Conservation (phyloP, 2,888 invertebrate species). For the Belgica antarctica region DNA sequence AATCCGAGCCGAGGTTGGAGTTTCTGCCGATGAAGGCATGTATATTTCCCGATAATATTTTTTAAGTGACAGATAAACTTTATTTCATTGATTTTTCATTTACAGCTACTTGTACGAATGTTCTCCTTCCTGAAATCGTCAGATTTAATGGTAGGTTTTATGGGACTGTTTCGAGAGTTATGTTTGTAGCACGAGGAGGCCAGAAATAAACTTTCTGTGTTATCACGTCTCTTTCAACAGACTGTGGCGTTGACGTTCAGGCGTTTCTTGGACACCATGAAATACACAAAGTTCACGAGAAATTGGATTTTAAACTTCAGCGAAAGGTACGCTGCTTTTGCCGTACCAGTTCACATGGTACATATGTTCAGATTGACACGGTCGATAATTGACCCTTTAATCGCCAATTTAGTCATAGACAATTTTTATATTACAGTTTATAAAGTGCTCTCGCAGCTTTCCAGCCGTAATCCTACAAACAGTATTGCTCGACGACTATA, state of each 20-base stretch:
- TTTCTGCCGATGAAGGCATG: conserved; percentile 38
- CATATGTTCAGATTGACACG: no score
- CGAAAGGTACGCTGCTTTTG: conserved; percentile 19
- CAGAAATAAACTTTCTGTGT: no score
- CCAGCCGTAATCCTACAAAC: conserved; percentile 21
- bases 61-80: conserved; percentile 4
- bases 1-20: not conserved
- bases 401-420: no score
- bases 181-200: not conserved
- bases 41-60: no score
- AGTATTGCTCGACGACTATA: not conserved
- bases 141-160: conserved; percentile 24
- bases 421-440: no score
- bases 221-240: not conserved
- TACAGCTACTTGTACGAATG: conserved; percentile 24
- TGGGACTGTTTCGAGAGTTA: no score
- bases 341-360: conserved; percentile 20
- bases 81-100: not conserved
- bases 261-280: conserved; percentile 6
- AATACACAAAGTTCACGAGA: conserved; percentile 3
- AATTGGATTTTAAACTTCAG: conserved; percentile 21
- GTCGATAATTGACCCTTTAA: no score
- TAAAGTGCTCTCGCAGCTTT: no score
- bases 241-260: conserved; percentile 20
- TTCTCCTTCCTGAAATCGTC: conserved; percentile 28